Evolutionary conservation across 2,888 invertebrate genomes (phyloP).

Genomic region (Clepsis dumicolana): DNA sequence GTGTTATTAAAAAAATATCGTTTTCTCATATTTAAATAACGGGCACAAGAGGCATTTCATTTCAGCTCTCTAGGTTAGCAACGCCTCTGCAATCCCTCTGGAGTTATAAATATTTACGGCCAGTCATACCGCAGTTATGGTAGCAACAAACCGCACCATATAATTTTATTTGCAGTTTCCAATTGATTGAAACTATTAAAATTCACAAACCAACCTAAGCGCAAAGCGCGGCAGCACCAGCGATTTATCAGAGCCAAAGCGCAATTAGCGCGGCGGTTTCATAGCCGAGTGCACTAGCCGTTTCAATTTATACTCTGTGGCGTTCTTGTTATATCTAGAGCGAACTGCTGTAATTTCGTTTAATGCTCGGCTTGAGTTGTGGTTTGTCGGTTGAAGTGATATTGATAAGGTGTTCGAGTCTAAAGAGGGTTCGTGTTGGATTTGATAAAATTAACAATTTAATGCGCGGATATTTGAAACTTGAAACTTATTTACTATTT

Average conservation of each 20-base stretch:
- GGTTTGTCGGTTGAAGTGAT: conserved; percentile 20
- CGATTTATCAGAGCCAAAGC: conserved; percentile 21
- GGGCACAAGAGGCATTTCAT: too few relatives aligned
- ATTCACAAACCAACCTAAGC: conserved; percentile 5
- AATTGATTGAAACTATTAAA: neutral
- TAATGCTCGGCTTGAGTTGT: conserved; percentile 24
- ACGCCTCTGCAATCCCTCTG: too few relatives aligned
- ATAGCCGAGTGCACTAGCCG: conserved; percentile 23
- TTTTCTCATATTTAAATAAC: too few relatives aligned
- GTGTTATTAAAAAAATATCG: too few relatives aligned
- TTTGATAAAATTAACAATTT: neutral
- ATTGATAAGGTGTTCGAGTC: conserved; percentile 25
- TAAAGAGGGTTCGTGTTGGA: neutral
- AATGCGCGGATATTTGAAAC: neutral
- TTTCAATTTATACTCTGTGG: conserved; percentile 17
- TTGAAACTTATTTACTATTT: too few relatives aligned
- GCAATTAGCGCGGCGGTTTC: conserved; percentile 25
- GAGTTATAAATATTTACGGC: neutral
- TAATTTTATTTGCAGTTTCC: neutral
- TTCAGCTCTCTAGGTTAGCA: too few relatives aligned
- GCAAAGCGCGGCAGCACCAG: conserved; percentile 8
- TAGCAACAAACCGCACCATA: too few relatives aligned
- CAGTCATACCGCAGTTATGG: too few relatives aligned
- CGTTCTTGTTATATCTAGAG: conserved; percentile 30
- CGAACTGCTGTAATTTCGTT: conserved; percentile 38